These are phyloP conservation scores for Volucella bombylans DNA, from an alignment of 2,888 invertebrate species.

Conservation along the genomic window DNA sequence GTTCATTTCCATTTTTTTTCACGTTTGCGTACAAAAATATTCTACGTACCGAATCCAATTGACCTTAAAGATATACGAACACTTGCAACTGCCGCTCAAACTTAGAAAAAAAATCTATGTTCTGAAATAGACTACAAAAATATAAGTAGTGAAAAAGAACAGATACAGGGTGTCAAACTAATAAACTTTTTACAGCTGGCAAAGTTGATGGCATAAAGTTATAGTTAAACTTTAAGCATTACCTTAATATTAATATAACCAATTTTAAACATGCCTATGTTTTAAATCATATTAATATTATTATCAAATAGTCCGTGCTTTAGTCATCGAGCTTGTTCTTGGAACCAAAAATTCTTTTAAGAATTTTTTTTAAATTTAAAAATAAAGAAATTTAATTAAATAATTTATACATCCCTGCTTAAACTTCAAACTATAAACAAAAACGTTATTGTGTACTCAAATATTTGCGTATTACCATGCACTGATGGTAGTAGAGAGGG, in stretches of 20 bases:
- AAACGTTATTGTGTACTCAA: constrained; percentile 26
- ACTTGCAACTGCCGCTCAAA: constrained; percentile 59
- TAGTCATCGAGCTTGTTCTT: too few species aligned
- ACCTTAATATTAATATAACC: too few species aligned
- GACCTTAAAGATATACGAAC: constrained; percentile 62
- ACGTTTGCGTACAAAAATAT: constrained; percentile 31
- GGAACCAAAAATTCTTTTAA: too few species aligned
- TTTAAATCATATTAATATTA: too few species aligned
- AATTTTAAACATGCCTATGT: too few species aligned
- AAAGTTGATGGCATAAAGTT: too few species aligned
- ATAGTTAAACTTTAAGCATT: too few species aligned
- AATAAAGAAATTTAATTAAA: constrained; percentile 42
- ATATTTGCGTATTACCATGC: constrained; percentile 46
- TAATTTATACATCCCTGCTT: constrained; percentile 31
- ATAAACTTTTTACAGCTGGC: too few species aligned
- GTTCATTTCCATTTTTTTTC: constrained; percentile 61
- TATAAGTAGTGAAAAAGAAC: too few species aligned
- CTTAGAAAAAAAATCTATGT: constrained; percentile 20
- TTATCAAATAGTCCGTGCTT: too few species aligned
- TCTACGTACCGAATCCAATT: constrained; percentile 65
- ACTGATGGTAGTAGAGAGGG: constrained; percentile 24
- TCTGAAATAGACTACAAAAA: constrained; percentile 12
- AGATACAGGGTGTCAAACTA: too few species aligned
- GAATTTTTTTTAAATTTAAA: constrained; percentile 2
- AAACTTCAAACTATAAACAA: constrained; percentile 55